phyloP scores from a whole-genome alignment of 2,113 vertebrate genomes.

The Sapajus apella region DNA sequence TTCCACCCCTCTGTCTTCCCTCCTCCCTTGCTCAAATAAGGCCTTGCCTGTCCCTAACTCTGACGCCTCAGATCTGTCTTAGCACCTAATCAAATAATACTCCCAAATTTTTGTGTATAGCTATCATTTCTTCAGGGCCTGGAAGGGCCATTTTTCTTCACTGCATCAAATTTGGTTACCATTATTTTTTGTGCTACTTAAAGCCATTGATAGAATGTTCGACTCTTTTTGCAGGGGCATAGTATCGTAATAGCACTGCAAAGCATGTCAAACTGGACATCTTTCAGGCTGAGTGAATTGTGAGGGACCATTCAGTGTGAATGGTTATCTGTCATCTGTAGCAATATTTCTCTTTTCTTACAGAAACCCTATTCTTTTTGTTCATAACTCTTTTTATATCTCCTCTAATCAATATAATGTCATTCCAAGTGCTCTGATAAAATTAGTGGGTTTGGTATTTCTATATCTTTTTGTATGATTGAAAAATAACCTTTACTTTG shows the following conservation, averaged over 20 bases:
- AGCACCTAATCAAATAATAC: neutral
- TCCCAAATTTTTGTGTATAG: neutral
- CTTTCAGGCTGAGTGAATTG: neutral
- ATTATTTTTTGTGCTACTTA: neutral
- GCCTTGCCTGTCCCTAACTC: neutral
- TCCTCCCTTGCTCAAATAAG: accelerated
- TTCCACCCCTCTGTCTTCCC: no score
- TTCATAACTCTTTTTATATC: neutral
- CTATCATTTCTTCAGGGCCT: neutral
- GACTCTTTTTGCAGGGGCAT: neutral
- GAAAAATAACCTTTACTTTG: neutral
- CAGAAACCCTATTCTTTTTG: neutral
- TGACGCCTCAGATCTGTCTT: neutral
- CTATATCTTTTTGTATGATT: neutral
- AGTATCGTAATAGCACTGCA: neutral
- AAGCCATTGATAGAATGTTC: neutral
- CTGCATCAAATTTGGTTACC: neutral
- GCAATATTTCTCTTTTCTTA: neutral
- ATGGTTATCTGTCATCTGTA: neutral
- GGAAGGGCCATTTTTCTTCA: neutral
- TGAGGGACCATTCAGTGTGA: neutral
- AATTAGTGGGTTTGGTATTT: neutral
- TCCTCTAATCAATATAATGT: neutral
- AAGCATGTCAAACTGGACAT: neutral
- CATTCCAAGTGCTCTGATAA: neutral